Evolutionary conservation across 2,113 vertebrate genomes (phyloP), one percentile per base, ranked within the genome.

Genomic region (Lasiurus cinereus): DNA sequence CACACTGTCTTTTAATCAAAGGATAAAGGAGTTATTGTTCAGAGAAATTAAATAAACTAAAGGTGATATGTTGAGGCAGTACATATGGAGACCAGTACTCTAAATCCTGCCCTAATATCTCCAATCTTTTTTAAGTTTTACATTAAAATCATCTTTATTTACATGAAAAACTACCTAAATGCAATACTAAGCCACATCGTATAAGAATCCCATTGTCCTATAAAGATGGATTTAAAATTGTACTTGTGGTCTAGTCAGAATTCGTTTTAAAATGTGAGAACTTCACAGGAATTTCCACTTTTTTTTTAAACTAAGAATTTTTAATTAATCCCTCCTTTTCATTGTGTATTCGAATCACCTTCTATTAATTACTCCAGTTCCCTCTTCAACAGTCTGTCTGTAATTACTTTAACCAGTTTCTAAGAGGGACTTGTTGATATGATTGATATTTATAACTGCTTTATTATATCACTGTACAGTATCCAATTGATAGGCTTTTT

Each of bases 341-440:
- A 16, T 5, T 82, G 13, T 90, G 66, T 78, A 85, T 39, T 78
- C 70, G 89, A 31, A 78, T 93, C 76, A 76, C 50, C 21, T 90
- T 76, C n/a, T 9, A 50, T 94, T 95, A 88, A 94, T 94, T 92
- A 92, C n/a, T 83, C 48, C 52, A 33, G 74, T 83, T 96, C 62
- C 46, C 43, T 78, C 96, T 87, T 94, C 91, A 96, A 64, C 74
- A 90, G 43, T 74, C 70, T 94, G 31, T 76, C 62, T 87, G 5
- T 86, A 92, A 69, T 92, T 96, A 74, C 87, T 89, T 91, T 91
- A 95, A 94, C 56, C 78, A 77, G 6, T 93, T 96, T 94, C 92
- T 94, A 92, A 96, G 91, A 95, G 73, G 59, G 33, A 52, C 43
- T 80, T 95, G 36, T 84, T 96, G 83, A 78, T 83, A 56, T 56